These are phyloP conservation scores for Gandaritis pyraliata DNA, from an alignment of 2,888 invertebrate species.

Conservation along the genomic window DNA sequence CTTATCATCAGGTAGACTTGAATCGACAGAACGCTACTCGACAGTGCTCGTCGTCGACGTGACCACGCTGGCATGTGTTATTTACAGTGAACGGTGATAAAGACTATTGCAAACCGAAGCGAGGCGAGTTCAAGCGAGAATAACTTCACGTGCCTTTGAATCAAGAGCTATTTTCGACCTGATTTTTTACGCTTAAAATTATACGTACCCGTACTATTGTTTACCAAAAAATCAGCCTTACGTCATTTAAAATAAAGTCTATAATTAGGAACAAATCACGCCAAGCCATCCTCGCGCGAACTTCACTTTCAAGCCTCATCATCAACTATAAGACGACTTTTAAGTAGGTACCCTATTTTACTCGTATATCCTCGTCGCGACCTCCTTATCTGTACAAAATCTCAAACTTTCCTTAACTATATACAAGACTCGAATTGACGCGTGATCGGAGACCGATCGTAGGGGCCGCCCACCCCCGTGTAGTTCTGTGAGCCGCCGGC, in stretches of 20 bases:
- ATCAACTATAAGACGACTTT: slow-evolving; percentile 36
- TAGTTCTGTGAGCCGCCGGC: slow-evolving; percentile 53
- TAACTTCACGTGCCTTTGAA: slow-evolving; percentile 58
- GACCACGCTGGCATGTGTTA: slow-evolving; percentile 51
- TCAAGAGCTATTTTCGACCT: slow-evolving; percentile 50
- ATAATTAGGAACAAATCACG: slow-evolving; percentile 76
- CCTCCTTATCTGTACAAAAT: slow-evolving; percentile 67
- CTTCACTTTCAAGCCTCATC: slow-evolving; percentile 56
- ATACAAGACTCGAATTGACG: slow-evolving; percentile 61
- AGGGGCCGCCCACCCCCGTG: slow-evolving; percentile 76
- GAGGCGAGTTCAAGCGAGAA: slow-evolving; percentile 56
- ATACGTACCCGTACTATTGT: slow-evolving; percentile 73
- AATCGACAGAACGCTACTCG: slow-evolving; percentile 54
- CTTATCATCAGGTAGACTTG: slow-evolving; percentile 58
- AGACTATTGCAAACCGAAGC: slow-evolving; percentile 36
- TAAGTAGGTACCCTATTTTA: slow-evolving; percentile 47
- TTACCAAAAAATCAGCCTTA: slow-evolving; percentile 77
- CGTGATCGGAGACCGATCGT: slow-evolving; percentile 45
- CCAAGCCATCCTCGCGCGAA: slow-evolving; percentile 68
- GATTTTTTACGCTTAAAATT: slow-evolving; percentile 48
- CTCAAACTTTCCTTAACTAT: slow-evolving; percentile 58
- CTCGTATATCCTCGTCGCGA: slow-evolving; percentile 53
- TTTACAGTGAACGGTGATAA: slow-evolving; percentile 55
- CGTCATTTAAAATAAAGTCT: slow-evolving; percentile 75
- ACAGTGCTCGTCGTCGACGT: slow-evolving; percentile 53